phyloP scores from a whole-genome alignment of 2,113 vertebrate genomes.

The human (Homo sapiens) region GRCh38 chr3:24910001-24910500 shows the following conservation, averaged over 20 bases:
- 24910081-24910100: not conserved
- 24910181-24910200: not conserved
- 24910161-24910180: not conserved
- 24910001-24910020: not conserved
- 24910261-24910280: not conserved
- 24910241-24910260: not conserved
- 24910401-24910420: not conserved
- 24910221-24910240: not conserved
- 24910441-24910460: not conserved
- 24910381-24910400: not conserved
- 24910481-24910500: not conserved
- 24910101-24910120: conserved; percentile 15
- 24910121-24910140: not conserved
- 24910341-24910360: not conserved
- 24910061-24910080: not conserved
- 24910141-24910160: not conserved
- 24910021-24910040: not conserved
- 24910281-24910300: not conserved
- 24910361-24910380: not conserved
- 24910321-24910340: not conserved
- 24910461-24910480: not conserved
- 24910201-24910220: not conserved
- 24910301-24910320: not conserved
- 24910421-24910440: not conserved
- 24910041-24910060: not conserved